These are phyloP conservation scores for Sinella curviseta DNA, from an alignment of 1,140 invertebrate genomes.

Conservation along the genomic window DNA sequence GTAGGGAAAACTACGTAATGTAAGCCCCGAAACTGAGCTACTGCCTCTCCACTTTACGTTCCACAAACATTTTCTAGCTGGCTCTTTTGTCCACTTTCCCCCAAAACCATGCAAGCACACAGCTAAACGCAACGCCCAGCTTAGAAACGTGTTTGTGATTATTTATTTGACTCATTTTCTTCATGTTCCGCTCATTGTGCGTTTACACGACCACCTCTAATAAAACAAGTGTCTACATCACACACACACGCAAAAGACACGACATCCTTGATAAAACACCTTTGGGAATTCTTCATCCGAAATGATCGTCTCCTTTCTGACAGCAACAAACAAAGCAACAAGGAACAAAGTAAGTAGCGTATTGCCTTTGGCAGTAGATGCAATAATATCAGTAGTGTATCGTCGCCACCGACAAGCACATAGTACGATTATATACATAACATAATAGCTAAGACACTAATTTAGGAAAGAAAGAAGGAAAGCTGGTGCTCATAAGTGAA, in stretches of 20 bases:
- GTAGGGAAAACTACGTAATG: too few species aligned
- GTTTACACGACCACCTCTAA: background rate
- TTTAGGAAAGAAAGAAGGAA: constrained; percentile 13
- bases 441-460: constrained; percentile 13
- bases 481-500: background rate
- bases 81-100: background rate
- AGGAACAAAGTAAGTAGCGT: background rate
- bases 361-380: background rate
- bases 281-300: background rate
- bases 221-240: background rate
- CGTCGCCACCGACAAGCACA: too few species aligned
- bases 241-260: background rate
- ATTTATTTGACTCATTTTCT: background rate
- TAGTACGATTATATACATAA: background rate
- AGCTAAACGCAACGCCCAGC: too few species aligned
- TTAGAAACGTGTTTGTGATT: background rate
- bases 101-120: background rate
- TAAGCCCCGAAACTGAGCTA: too few species aligned
- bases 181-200: background rate
- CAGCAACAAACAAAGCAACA: background rate
- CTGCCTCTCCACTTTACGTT: too few species aligned
- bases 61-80: too few species aligned
- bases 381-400: too few species aligned
- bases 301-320: background rate
- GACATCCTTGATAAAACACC: background rate